Evolutionary conservation across 2,888 invertebrate species (phyloP).

Genomic region (Nasonia oneida): DNA sequence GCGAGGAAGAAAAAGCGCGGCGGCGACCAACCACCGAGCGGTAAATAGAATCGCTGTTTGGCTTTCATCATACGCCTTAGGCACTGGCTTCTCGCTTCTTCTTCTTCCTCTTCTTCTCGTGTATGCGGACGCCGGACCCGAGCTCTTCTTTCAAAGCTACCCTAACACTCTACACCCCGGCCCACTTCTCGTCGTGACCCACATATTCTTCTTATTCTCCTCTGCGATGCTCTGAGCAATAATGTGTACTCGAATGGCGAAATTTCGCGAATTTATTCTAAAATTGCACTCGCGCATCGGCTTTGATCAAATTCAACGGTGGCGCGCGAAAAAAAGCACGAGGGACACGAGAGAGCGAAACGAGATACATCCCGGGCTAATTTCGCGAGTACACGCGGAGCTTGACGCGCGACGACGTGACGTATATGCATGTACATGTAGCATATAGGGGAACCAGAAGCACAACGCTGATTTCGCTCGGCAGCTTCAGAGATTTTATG

Average conservation of each 20-base stretch:
- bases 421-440: neutral
- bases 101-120: neutral
- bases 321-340: neutral
- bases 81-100: neutral
- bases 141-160: neutral
- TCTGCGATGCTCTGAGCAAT: neutral
- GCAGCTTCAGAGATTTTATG: no score
- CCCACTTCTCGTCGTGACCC: neutral
- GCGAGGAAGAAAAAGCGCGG: neutral
- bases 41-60: constrained; percentile 55
- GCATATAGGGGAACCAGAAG: neutral
- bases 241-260: neutral
- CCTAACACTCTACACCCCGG: neutral
- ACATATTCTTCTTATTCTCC: neutral
- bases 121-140: neutral
- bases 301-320: constrained; percentile 23
- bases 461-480: neutral
- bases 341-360: neutral
- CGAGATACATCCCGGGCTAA: constrained; percentile 13
- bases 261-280: neutral
- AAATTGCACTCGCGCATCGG: constrained; percentile 5
- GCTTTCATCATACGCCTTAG: constrained; percentile 45
- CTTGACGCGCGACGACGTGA: neutral
- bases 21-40: neutral
- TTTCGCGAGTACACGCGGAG: constrained; percentile 5